Evolutionary conservation across 23 tunicate genomes (phyloP).

Genomic region (Ciona savignyi): DNA sequence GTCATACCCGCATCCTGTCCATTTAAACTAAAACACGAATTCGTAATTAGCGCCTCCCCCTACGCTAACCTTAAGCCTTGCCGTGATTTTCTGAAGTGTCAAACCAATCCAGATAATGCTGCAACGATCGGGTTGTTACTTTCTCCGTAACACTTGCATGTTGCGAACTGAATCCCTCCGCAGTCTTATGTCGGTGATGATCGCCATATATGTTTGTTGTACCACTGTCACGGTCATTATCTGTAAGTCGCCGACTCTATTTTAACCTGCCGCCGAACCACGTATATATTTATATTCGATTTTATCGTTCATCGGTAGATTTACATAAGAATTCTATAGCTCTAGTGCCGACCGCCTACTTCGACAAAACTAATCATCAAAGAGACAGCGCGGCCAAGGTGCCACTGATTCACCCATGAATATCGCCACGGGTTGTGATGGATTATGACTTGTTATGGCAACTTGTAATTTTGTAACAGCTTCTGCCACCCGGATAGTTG

Average conservation of each 20-base stretch:
- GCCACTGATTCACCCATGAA: background rate
- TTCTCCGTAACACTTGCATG: background rate
- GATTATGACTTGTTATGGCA: background rate
- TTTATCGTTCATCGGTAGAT: background rate
- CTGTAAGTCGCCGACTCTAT: background rate
- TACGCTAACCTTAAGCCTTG: no score
- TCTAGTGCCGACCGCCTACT: background rate
- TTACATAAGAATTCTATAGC: background rate
- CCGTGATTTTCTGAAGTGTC: no score
- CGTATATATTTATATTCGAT: background rate
- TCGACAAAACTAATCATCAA: background rate
- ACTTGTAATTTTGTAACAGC: background rate
- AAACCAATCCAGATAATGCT: no score
- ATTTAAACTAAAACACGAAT: background rate
- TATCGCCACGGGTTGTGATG: background rate
- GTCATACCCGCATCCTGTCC: background rate
- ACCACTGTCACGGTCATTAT: background rate
- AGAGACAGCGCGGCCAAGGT: no score
- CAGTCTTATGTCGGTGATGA: no score
- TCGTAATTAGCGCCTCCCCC: background rate
- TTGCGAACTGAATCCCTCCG: background rate
- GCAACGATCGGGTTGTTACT: no score
- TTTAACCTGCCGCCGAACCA: background rate
- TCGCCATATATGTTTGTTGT: background rate
- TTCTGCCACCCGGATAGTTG: no score